Evolutionary conservation across 2,797 vertebrate genomes (phyloP).

Genomic region (Labroides dimidiatus): DNA sequence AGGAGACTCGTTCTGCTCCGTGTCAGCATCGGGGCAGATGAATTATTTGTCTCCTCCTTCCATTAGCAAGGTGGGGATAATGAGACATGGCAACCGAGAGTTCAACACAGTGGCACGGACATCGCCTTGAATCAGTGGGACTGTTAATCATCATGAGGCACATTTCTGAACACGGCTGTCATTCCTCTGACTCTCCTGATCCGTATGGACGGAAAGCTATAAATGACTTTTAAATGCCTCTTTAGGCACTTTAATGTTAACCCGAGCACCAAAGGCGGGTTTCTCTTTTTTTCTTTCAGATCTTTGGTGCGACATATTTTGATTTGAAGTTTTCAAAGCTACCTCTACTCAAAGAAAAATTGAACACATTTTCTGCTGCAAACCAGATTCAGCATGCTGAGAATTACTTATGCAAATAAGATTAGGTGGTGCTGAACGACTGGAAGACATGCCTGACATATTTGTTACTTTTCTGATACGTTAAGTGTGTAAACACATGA

Average conservation of each 20-base stretch:
- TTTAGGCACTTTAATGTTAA: constrained; percentile 37
- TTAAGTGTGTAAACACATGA: constrained; percentile 23
- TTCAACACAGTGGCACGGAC: constrained; percentile 67
- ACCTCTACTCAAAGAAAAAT: not conserved
- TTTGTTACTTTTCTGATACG: not conserved
- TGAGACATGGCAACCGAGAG: constrained; percentile 74
- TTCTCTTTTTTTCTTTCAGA: constrained; percentile 2
- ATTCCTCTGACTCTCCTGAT: constrained; percentile 40
- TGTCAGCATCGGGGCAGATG: constrained; percentile 72
- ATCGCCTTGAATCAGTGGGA: constrained; percentile 63
- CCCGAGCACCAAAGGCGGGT: not conserved
- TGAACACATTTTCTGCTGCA: not conserved
- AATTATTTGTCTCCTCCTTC: constrained; percentile 78
- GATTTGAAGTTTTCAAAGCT: constrained; percentile 2
- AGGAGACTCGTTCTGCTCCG: constrained; percentile 56
- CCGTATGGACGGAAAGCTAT: constrained; percentile 21
- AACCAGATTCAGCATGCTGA: not conserved
- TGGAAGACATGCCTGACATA: not conserved
- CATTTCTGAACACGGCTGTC: constrained; percentile 39
- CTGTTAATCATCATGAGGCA: constrained; percentile 70
- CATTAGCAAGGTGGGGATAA: constrained; percentile 73
- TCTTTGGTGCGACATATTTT: not conserved
- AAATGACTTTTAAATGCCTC: constrained; percentile 48
- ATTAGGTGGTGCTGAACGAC: not conserved
- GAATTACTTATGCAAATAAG: not conserved